A percentile compares a stretch with the other conserved stretches of the same genome.
Conservation (phyloP, 2,797 vertebrate genomes). For the Arnoldichthys spilopterus region DNA sequence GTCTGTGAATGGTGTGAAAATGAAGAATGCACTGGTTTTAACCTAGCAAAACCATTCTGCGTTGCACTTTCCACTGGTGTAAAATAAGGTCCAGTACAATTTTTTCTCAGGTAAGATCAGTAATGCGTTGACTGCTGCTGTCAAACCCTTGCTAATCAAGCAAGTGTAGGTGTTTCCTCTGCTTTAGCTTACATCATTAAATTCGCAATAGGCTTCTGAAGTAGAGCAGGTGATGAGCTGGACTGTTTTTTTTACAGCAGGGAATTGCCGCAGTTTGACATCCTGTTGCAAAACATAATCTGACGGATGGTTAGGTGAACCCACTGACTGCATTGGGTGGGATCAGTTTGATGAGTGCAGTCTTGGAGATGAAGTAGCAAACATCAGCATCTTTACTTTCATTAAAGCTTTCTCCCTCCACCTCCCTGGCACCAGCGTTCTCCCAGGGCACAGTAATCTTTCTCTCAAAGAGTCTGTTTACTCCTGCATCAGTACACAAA, state of each 20-base stretch:
- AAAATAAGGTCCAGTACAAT: no score
- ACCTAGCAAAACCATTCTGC: no score
- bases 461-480: conserved; percentile 57
- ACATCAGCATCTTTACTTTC: conserved; percentile 34
- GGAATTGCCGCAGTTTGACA: not conserved
- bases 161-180: no score
- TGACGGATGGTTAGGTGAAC: not conserved
- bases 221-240: not conserved
- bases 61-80: no score
- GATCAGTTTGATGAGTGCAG: not conserved
- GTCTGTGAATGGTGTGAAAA: no score
- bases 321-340: not conserved
- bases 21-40: no score
- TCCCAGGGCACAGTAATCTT: conserved; percentile 51
- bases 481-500: conserved; percentile 49
- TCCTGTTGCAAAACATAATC: not conserved
- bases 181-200: no score
- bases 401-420: conserved; percentile 28
- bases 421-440: conserved; percentile 24
- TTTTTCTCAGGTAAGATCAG: no score
- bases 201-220: no score
- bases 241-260: no score
- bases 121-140: no score
- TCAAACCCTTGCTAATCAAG: no score
- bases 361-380: not conserved